A percentile compares a stretch with the other conserved stretches of the same genome.
Evolutionary conservation across 2,113 vertebrate genomes (phyloP).

Genomic region (Amphilophus citrinellus): DNA sequence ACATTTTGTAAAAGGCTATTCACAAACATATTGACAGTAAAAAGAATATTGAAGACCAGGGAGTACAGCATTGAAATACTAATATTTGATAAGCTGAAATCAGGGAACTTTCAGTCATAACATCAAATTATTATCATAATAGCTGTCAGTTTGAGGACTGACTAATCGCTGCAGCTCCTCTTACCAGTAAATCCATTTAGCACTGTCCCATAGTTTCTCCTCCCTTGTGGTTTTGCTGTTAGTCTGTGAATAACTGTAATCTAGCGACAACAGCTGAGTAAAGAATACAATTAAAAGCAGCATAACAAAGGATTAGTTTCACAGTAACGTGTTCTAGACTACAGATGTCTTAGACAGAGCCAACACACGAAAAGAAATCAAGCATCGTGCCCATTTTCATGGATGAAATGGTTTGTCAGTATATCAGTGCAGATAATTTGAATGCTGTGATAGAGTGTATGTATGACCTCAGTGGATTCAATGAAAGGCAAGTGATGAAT

Average conservation of each 20-base stretch:
- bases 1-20: background rate
- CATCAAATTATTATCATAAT: background rate
- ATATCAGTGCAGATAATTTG: slow-evolving; percentile 54
- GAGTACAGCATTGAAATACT: background rate
- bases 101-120: background rate
- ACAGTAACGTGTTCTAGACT: slow-evolving; percentile 19
- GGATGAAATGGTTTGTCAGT: slow-evolving; percentile 54
- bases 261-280: slow-evolving; percentile 29
- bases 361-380: slow-evolving; percentile 38
- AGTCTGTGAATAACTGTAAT: slow-evolving; percentile 44
- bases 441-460: slow-evolving; percentile 33
- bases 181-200: background rate
- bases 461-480: slow-evolving; percentile 41
- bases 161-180: background rate
- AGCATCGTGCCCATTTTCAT: slow-evolving; percentile 38
- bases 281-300: slow-evolving; percentile 39
- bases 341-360: slow-evolving; percentile 14
- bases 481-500: slow-evolving; percentile 57
- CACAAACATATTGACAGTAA: background rate
- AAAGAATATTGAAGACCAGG: background rate
- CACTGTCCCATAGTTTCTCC: slow-evolving; percentile 19
- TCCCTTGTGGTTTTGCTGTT: slow-evolving; percentile 3
- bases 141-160: background rate
- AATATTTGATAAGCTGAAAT: background rate
- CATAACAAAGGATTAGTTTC: slow-evolving; percentile 46